Conservation (phyloP, 2,888 invertebrate genomes). For the Megalurothrips usitatus region DNA sequence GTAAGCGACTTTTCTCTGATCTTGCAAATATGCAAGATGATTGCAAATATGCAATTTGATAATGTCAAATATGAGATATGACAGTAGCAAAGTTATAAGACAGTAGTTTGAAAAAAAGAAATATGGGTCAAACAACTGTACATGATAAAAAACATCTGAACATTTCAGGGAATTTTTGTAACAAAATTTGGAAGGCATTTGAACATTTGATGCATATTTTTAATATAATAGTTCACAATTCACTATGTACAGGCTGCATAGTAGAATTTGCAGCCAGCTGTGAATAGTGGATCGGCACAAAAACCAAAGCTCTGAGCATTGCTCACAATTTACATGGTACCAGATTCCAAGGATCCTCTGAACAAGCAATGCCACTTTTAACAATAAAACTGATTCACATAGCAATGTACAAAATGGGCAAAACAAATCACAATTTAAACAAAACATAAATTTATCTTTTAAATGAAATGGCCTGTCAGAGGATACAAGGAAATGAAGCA, state of each 20-base stretch:
- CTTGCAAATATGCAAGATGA: background rate
- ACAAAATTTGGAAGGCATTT: background rate
- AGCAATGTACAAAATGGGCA: constrained; percentile 2
- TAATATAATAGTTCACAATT: background rate
- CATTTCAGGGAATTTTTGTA: background rate
- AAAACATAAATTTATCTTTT: constrained; percentile 5
- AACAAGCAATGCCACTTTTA: constrained; percentile 16
- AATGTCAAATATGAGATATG: too few relatives aligned
- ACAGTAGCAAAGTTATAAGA: too few relatives aligned
- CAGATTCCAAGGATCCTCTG: constrained; percentile 10
- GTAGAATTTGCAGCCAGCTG: background rate
- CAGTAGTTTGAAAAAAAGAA: background rate
- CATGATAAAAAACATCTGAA: background rate
- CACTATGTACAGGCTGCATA: background rate
- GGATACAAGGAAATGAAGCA: background rate
- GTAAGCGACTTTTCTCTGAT: background rate
- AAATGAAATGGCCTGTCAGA: constrained; percentile 23
- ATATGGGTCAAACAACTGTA: background rate
- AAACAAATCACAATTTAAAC: constrained; percentile 12
- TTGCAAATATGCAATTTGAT: too few relatives aligned
- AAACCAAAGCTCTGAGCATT: constrained; percentile 19
- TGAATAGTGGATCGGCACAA: background rate
- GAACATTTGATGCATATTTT: background rate
- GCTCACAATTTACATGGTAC: constrained; percentile 10
- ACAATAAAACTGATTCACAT: constrained; percentile 23